These are phyloP conservation scores for Stegana nigrithorax DNA, from an alignment of 2,888 invertebrate species.

Conservation along the genomic window DNA sequence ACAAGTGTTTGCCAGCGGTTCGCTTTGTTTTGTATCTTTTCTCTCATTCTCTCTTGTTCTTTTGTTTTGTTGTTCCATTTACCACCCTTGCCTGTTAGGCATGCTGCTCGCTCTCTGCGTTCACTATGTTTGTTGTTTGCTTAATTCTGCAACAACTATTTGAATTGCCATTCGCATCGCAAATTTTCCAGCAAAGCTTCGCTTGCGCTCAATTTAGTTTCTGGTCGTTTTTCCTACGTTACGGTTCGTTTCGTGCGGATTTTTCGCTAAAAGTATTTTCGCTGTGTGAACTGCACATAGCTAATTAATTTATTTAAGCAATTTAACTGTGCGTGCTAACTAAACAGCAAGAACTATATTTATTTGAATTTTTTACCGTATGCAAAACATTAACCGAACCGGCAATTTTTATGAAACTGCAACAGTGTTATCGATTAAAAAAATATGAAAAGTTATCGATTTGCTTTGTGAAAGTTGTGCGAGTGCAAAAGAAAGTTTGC, in stretches of 20 bases:
- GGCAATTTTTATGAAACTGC: background rate
- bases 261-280: background rate
- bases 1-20: no score
- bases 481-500: slow-evolving; percentile 32
- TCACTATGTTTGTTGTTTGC: background rate
- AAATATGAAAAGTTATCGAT: slow-evolving; percentile 45
- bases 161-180: slow-evolving; percentile 7
- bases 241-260: background rate
- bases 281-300: background rate
- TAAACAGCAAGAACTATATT: no score
- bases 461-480: slow-evolving; percentile 45
- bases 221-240: background rate
- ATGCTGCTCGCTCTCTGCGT: slow-evolving; percentile 13
- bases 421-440: background rate
- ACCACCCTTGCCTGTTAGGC: slow-evolving; percentile 9
- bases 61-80: slow-evolving; percentile 1
- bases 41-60: slow-evolving; percentile 8
- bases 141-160: slow-evolving; percentile 22
- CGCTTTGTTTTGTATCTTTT: no score
- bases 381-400: no score
- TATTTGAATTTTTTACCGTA: background rate
- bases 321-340: background rate
- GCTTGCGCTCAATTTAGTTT: background rate
- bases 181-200: no score
- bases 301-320: background rate